Evolutionary conservation across 2,888 invertebrate species (phyloP).

Genomic region (Trachelus tabidus): DNA sequence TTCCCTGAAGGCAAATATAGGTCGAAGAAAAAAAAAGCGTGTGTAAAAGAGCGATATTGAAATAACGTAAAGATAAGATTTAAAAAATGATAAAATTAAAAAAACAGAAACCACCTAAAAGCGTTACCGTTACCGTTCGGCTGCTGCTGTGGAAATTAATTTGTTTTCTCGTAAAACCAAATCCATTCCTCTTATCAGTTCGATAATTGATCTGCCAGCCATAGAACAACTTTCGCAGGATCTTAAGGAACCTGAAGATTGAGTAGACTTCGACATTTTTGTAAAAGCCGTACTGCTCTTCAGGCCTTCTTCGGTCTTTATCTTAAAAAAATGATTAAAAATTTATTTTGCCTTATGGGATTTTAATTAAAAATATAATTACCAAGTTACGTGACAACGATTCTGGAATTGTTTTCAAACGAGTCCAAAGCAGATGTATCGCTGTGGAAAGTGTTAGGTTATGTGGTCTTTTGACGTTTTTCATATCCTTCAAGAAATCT

Average conservation of each 20-base stretch:
- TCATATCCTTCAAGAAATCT: constrained; percentile 20
- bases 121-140: constrained; percentile 29
- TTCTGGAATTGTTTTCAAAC: constrained; percentile 28
- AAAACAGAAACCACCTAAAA: background rate
- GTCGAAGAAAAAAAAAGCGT: too few relatives aligned
- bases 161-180: constrained; percentile 34
- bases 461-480: constrained; percentile 17
- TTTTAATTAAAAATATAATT: background rate
- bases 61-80: background rate
- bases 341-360: too few relatives aligned
- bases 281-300: too few relatives aligned
- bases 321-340: too few relatives aligned
- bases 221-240: constrained; percentile 34
- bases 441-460: constrained; percentile 30
- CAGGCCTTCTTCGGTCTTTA: too few relatives aligned
- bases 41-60: too few relatives aligned
- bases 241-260: constrained; percentile 17
- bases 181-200: constrained; percentile 39
- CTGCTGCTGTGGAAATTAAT: constrained; percentile 37
- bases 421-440: constrained; percentile 30
- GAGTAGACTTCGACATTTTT: constrained; percentile 17
- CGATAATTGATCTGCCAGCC: constrained; percentile 27
- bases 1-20: constrained; percentile 22
- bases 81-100: constrained; percentile 5
- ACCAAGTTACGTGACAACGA: constrained; percentile 11